Evolutionary conservation across 2,113 vertebrate genomes (phyloP).

Genomic region (Perca schrenkii): DNA sequence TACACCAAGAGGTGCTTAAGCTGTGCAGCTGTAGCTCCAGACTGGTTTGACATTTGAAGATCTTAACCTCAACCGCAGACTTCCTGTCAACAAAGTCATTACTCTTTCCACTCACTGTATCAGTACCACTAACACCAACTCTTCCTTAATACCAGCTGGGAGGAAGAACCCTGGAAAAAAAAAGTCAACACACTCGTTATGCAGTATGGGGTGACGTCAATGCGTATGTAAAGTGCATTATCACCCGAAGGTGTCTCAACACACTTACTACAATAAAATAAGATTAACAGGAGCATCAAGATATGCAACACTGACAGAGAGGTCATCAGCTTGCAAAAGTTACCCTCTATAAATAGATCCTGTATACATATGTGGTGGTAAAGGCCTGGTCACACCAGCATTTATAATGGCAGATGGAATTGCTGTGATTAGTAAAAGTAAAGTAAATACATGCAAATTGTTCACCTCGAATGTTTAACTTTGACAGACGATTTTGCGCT

Average conservation of each 20-base stretch:
- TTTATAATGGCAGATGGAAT: not conserved
- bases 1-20: conserved; percentile 12
- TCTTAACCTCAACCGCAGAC: conserved; percentile 13
- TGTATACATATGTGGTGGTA: not conserved
- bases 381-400: not conserved
- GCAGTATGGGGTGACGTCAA: not conserved
- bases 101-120: not conserved
- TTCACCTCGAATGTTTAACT: not conserved
- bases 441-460: not conserved
- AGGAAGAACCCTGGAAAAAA: conserved; percentile 1
- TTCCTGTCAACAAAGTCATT: not conserved
- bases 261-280: not conserved
- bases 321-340: not conserved
- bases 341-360: not conserved
- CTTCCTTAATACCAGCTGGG: not conserved
- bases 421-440: not conserved
- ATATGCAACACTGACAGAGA: not conserved
- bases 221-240: not conserved
- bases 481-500: not conserved
- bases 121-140: not conserved
- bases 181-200: not conserved
- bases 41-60: conserved; percentile 21
- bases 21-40: not conserved
- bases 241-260: not conserved
- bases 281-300: conserved; percentile 1